Evolutionary conservation across 1,140 invertebrate genomes (phyloP).

Genomic region (Bombus balteatus): DNA sequence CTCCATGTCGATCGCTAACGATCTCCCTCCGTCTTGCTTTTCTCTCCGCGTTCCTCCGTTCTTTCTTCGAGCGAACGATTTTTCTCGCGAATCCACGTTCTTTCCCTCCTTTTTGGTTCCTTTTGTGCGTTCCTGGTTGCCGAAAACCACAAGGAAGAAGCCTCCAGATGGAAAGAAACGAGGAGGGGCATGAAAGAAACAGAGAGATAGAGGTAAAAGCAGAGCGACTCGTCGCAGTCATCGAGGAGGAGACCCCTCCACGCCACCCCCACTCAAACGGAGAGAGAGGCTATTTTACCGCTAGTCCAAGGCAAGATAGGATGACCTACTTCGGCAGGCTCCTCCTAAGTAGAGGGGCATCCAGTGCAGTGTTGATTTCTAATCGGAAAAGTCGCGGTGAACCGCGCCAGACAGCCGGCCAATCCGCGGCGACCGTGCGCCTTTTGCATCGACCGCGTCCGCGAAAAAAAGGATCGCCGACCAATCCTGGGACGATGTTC

Average conservation of each 20-base stretch:
- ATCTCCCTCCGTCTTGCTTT: slow-evolving; percentile 14
- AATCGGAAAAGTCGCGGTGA: slow-evolving; percentile 80
- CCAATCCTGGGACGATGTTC: slow-evolving; percentile 60
- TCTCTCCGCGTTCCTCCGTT: too few relatives aligned
- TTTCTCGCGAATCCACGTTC: background rate
- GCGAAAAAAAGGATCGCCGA: slow-evolving; percentile 51
- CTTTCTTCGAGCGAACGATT: too few relatives aligned
- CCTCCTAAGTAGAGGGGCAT: slow-evolving; percentile 81
- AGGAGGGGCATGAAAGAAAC: background rate
- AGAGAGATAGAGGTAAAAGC: slow-evolving; percentile 49
- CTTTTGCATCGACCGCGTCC: slow-evolving; percentile 55
- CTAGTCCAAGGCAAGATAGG: slow-evolving; percentile 77
- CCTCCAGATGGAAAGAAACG: background rate
- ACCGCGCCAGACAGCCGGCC: slow-evolving; percentile 67
- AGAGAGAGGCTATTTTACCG: slow-evolving; percentile 73
- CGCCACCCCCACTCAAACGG: slow-evolving; percentile 64
- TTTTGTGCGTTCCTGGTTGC: too few relatives aligned
- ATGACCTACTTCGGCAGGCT: slow-evolving; percentile 82
- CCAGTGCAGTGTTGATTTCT: slow-evolving; percentile 77
- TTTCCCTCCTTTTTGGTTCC: background rate
- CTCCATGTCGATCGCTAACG: slow-evolving; percentile 39
- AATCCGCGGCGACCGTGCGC: slow-evolving; percentile 63
- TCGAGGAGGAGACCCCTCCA: slow-evolving; percentile 64
- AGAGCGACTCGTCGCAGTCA: slow-evolving; percentile 31
- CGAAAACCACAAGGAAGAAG: background rate